Base-by-base conservation (phyloP, 2,113 vertebrate genomes). In the Podilymbus podiceps region DNA sequence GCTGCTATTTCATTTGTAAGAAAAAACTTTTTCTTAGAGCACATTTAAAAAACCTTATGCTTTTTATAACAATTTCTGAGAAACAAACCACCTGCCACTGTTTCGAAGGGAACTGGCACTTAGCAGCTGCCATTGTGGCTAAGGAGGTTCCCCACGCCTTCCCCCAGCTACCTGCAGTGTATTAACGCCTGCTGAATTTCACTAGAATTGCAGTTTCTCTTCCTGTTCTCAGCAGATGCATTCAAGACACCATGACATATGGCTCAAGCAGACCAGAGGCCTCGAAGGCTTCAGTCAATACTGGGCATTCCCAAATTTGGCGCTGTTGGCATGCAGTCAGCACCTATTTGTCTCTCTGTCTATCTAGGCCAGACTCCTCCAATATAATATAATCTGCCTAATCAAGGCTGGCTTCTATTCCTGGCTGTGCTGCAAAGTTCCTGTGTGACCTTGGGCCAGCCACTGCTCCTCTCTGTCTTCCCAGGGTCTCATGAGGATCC, bases 351-450 rank as follows among this genome's bases (percentile, higher is more conserved):
- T 84, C 63, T 86, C 58, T 62, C 74, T 72, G 55, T 85, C 87
- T 87, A 15, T 68, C 92, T 94, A 75, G 90, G 89, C 79, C 52
- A 85, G 79, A 47, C 42, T 96, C 73, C 66, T 93, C 82, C 85
- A 75, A 68, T 81, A 93, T 77, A 91, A 88, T 82, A 75, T 68
- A 89, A 94, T 89, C 85, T 95, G 82, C 90, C 62, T 93, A 87
- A 79, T 80, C 79, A 90, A 94, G 89, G 68, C 92, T 94, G 72
- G 24, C 53, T 93, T 92, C 90, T 80, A 11, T 96, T 97, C 88
- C 72, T 79, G 69, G 94, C 69, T 50, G 22, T 76, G 72, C 33
- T 88, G 78, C 75, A 60, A 93, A 71, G 78, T 96, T 96, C 90
- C 90, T 90, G 47, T 72, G 75, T 94, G 92, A 95, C 95, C 91